Conservation (phyloP, 2,888 invertebrate genomes). For the Heliconius aoede region DNA sequence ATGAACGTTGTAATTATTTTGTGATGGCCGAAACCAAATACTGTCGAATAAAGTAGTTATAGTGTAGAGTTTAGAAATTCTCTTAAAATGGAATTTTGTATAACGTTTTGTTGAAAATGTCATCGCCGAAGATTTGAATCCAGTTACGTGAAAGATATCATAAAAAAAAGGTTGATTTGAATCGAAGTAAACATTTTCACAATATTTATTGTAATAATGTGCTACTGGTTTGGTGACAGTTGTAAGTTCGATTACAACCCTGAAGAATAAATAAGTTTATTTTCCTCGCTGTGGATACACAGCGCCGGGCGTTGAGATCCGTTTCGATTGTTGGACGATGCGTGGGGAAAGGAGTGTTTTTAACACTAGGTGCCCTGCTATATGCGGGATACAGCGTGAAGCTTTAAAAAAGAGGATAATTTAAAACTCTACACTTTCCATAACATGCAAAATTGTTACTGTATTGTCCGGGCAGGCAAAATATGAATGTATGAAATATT, state of each 20-base stretch:
- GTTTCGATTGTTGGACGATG: not conserved
- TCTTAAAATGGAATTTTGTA: too few species aligned
- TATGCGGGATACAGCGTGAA: not conserved
- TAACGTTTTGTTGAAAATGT: not conserved
- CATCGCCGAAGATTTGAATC: not conserved
- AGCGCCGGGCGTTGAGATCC: not conserved
- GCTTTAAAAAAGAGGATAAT: not conserved
- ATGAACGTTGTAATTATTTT: not conserved
- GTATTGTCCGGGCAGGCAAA: conserved; percentile 27
- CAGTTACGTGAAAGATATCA: too few species aligned
- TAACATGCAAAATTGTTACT: not conserved
- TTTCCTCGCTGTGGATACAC: not conserved
- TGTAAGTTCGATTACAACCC: too few species aligned
- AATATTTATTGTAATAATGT: too few species aligned
- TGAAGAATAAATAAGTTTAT: too few species aligned
- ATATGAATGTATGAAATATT: conserved; percentile 36
- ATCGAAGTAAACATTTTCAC: too few species aligned
- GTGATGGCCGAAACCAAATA: conserved; percentile 16
- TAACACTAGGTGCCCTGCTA: not conserved
- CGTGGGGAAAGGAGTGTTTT: not conserved
- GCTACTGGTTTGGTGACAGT: too few species aligned
- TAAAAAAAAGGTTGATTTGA: too few species aligned
- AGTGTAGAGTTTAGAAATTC: not conserved
- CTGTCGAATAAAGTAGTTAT: not conserved
- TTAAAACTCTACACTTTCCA: not conserved